A percentile compares a stretch with the other conserved stretches of the same genome.
Evolutionary conservation across 1,140 invertebrate species (phyloP).

Genomic region (Drosophila eugracilis): DNA sequence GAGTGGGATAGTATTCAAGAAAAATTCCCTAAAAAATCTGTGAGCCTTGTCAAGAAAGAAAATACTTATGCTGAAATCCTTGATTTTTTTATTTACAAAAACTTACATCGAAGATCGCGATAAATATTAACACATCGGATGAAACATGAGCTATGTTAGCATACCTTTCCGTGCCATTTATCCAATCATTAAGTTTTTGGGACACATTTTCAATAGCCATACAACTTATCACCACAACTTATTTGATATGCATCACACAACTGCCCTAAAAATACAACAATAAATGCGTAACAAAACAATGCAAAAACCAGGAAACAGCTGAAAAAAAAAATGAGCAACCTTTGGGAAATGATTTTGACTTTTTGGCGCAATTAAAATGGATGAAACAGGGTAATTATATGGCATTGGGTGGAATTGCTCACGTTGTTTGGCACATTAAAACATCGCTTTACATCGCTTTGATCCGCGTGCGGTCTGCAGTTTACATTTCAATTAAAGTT

Average conservation of each 20-base stretch:
- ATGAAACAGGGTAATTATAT: constrained; percentile 55
- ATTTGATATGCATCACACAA: constrained; percentile 71
- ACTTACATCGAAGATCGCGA: neutral
- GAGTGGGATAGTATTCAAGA: no score
- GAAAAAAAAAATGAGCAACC: constrained; percentile 30
- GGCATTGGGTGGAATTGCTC: constrained; percentile 14
- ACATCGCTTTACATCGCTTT: constrained; percentile 72
- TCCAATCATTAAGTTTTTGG: constrained; percentile 31
- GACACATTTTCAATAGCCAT: constrained; percentile 17
- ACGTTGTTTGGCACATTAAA: constrained; percentile 73
- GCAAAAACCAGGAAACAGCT: neutral
- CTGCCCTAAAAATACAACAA: constrained; percentile 56
- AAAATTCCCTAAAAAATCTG: no score
- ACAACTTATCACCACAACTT: constrained; percentile 28
- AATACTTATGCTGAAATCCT: no score
- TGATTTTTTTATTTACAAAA: no score
- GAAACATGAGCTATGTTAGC: constrained; percentile 5
- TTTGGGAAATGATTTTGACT: constrained; percentile 56
- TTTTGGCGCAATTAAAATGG: constrained; percentile 73
- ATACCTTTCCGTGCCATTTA: constrained; percentile 12
- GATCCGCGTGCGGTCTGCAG: constrained; percentile 74
- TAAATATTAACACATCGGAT: constrained; percentile 25
- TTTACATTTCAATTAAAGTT: constrained; percentile 82
- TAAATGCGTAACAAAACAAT: constrained; percentile 66
- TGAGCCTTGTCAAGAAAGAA: no score